Evolutionary conservation across 2,113 vertebrate genomes (phyloP).

Genomic region (Syrrhaptes paradoxus): DNA sequence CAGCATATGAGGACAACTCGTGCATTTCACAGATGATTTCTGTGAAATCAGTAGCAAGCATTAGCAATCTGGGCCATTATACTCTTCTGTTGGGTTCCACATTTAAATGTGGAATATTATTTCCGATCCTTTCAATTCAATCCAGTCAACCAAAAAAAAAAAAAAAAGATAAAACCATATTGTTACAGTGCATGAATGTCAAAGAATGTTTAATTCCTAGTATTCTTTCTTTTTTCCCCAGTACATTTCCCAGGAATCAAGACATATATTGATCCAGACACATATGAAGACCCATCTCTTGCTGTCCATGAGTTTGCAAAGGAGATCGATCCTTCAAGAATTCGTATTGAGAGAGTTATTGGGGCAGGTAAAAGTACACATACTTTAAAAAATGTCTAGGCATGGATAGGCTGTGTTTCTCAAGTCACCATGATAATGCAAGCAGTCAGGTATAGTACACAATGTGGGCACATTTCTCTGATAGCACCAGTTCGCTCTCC

Average conservation of each 20-base stretch:
- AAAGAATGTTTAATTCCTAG: background rate
- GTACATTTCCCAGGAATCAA: slow-evolving; percentile 89
- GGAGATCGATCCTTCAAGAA: slow-evolving; percentile 93
- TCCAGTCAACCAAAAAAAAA: background rate
- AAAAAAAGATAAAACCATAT: accelerated
- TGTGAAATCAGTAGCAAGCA: background rate
- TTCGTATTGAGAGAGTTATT: slow-evolving; percentile 96
- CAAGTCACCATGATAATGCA: background rate
- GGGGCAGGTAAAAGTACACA: slow-evolving; percentile 85
- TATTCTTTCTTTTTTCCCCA: slow-evolving; percentile 19
- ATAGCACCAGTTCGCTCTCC: background rate
- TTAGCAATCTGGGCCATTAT: background rate
- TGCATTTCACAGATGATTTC: background rate
- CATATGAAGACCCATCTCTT: slow-evolving; percentile 92
- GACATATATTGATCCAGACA: slow-evolving; percentile 95
- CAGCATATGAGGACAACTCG: background rate
- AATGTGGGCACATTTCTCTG: background rate
- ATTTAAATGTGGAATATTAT: background rate
- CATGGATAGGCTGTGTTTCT: background rate
- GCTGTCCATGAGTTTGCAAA: slow-evolving; percentile 97
- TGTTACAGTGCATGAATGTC: background rate
- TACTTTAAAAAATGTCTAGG: background rate
- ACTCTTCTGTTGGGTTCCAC: background rate
- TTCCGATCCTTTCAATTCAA: background rate
- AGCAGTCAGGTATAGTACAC: background rate